Conservation (phyloP, 2,113 vertebrate genomes). For the Scophthalmus maximus region DNA sequence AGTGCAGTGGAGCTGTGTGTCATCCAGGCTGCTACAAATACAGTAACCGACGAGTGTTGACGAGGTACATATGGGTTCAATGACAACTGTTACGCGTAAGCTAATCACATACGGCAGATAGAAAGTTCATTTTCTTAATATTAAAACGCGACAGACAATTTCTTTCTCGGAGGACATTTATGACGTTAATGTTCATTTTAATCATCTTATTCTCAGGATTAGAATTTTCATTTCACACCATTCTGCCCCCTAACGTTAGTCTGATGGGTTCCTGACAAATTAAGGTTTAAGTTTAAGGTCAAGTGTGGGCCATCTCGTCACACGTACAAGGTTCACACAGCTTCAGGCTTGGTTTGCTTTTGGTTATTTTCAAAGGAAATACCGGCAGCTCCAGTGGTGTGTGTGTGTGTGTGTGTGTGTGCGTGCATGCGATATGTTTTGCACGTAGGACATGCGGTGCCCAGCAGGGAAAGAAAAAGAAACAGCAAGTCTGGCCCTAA, state of each 20-base stretch:
- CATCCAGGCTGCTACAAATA: constrained; percentile 56
- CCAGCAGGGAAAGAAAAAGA: not conserved
- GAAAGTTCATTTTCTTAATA: constrained; percentile 22
- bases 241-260: not conserved
- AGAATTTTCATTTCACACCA: not conserved
- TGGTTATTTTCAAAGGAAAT: constrained; percentile 31
- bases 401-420: not conserved
- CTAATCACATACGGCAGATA: constrained; percentile 27
- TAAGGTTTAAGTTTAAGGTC: constrained; percentile 33
- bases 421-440: not conserved
- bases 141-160: constrained; percentile 4
- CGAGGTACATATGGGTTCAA: constrained; percentile 57
- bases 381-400: constrained; percentile 6
- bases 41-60: constrained; percentile 47
- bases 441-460: not conserved
- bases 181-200: not conserved
- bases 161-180: not conserved
- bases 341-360: constrained; percentile 21
- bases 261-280: constrained; percentile 42
- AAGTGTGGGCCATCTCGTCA: constrained; percentile 10
- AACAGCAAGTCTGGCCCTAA: not conserved
- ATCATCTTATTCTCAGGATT: not conserved
- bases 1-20: constrained; percentile 54
- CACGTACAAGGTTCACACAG: too few species aligned
- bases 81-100: constrained; percentile 36